Base-by-base conservation (phyloP, 2,888 invertebrate species). In the Hydroisotoma schaefferi region DNA sequence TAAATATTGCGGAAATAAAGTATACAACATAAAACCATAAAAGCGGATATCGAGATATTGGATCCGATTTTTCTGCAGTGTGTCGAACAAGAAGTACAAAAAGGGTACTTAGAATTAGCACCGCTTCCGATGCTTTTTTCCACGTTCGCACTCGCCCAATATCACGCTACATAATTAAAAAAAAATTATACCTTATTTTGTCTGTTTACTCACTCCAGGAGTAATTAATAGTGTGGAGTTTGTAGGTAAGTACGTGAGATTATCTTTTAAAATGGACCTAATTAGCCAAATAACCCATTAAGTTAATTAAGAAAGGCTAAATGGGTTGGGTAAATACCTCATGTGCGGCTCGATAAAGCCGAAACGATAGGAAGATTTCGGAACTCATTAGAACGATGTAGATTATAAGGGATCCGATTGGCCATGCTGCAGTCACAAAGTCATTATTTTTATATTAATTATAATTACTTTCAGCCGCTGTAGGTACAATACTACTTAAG, bases 271-370 rank as follows among this genome's bases (percentile, higher is more conserved):
- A n/a, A n/a, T n/a, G n/a, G n/a, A n/a, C n/a, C n/a, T n/a, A 18
- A 38, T 26, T 3, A 38, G 33, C 28, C 28, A 22, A 8, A 20
- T 6, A 15, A 29, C 10, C 33, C 40, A 40, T 18, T 40, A 18
- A 40, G 40, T 40, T 40, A 40, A 40, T 40, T 40, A 15, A 40
- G 8, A 10, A 5, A 22, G 5, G n/a, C 44, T 44, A 44, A 25
- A 27, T 26, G 15, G 12, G n/a, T n/a, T n/a, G n/a, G n/a, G n/a
- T n/a, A n/a, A n/a, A n/a, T 29, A 61, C 61, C 55, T 61, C 61
- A 22, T 61, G 61, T 12, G 61, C 61, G 29, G 57, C 55, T 3
- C 61, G 37, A 27, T 61, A 61, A 12, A 61, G 58, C 15, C 61
- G 54, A 33, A 61, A 61, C 1, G 53, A 48, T 20, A 61, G 22